Percentiles rank a stretch among this genome's conserved stretches.
These are phyloP conservation scores for Pinctada fucata DNA, from an alignment of 2,888 invertebrate genomes.

Conservation along the genomic window DNA sequence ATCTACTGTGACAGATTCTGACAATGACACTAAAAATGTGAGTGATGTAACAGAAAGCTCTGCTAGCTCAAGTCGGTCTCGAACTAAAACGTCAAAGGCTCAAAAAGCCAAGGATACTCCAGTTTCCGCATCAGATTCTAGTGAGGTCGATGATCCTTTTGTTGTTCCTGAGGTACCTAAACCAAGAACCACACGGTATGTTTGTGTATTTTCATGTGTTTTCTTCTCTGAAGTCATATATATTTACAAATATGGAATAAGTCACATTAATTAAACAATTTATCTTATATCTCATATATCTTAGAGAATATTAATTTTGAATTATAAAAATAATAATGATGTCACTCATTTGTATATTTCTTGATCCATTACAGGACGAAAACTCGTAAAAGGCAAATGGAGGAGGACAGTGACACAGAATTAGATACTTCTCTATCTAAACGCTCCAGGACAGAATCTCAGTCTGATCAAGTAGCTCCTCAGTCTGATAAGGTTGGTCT, in stretches of 20 bases:
- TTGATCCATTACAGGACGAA: conserved; percentile 52
- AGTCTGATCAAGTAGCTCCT: conserved; percentile 5
- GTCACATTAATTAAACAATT: too few species aligned
- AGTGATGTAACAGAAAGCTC: conserved; percentile 10
- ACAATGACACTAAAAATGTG: conserved; percentile 12
- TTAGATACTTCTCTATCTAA: conserved; percentile 45
- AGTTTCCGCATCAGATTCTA: conserved; percentile 26
- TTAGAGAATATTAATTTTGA: too few species aligned
- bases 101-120: conserved; percentile 8
- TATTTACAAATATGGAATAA: too few species aligned
- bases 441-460: conserved; percentile 37
- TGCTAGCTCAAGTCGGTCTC: conserved; percentile 11
- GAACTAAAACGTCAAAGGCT: conserved; percentile 34
- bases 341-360: not conserved
- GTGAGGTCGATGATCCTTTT: conserved; percentile 37
- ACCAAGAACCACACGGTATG: conserved; percentile 21
- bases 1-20: conserved; percentile 3
- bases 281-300: too few species aligned
- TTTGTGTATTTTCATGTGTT: not conserved
- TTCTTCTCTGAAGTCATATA: not conserved
- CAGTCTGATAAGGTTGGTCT: not conserved
- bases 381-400: conserved; percentile 57
- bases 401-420: conserved; percentile 51
- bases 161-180: conserved; percentile 37
- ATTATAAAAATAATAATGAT: too few species aligned